These are phyloP conservation scores for Monomorium pharaonis DNA, from an alignment of 1,140 invertebrate species.

Conservation along the genomic window DNA sequence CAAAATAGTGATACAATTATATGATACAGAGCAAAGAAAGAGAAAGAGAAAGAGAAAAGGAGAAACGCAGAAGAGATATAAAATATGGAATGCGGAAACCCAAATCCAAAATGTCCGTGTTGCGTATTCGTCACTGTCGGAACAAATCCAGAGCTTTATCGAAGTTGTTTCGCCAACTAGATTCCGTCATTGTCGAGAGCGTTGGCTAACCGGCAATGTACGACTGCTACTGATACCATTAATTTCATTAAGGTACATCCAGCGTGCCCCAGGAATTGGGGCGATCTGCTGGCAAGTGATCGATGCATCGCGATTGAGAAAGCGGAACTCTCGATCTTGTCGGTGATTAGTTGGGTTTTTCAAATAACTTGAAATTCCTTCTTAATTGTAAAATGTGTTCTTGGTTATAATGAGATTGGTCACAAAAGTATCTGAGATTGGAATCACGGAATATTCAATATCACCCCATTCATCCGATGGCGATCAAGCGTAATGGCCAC, in stretches of 20 bases:
- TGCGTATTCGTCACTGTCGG: constrained; percentile 76
- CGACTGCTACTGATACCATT: constrained; percentile 60
- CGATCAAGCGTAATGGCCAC: background rate
- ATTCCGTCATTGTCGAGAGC: constrained; percentile 75
- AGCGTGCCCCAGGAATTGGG: background rate
- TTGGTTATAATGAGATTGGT: background rate
- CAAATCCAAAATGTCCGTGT: constrained; percentile 48
- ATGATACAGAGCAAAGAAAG: background rate
- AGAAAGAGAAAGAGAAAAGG: background rate
- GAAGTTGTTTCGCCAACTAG: constrained; percentile 76
- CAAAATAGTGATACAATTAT: background rate
- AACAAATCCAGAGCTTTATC: constrained; percentile 62
- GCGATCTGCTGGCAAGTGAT: constrained; percentile 13
- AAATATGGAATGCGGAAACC: constrained; percentile 42
- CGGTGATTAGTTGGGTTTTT: background rate
- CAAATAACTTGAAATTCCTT: background rate
- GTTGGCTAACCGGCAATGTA: constrained; percentile 52
- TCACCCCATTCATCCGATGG: background rate
- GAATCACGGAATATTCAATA: background rate
- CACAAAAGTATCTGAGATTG: background rate
- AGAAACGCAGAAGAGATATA: background rate
- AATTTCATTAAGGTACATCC: constrained; percentile 65
- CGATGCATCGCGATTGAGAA: constrained; percentile 16
- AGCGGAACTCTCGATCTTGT: background rate
- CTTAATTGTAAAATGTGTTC: background rate